phyloP scores from a whole-genome alignment of 2,888 invertebrate genomes.

The Ferdinandea cuprea region DNA sequence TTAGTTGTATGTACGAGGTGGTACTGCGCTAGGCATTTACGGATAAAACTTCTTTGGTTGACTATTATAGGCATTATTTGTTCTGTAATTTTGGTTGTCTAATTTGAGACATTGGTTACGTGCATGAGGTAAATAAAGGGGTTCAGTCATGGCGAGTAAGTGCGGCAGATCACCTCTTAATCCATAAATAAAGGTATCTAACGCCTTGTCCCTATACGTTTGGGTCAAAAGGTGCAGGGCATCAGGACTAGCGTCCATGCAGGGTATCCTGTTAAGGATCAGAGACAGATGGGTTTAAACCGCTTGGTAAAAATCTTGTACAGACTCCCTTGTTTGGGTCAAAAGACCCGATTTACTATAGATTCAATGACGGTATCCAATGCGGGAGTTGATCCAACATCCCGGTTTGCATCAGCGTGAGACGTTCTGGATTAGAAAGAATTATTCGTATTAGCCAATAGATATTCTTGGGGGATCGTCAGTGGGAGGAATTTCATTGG shows the following conservation, averaged over 20 bases:
- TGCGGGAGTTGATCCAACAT: conserved; percentile 14
- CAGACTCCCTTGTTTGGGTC: not conserved
- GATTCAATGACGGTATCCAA: conserved; percentile 10
- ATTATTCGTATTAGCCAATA: not conserved
- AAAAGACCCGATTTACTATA: conserved; percentile 18
- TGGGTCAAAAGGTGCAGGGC: conserved; percentile 42
- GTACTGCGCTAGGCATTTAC: not conserved
- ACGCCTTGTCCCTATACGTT: conserved; percentile 57
- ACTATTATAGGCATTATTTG: too few relatives aligned
- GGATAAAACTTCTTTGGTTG: too few relatives aligned
- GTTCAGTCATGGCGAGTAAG: conserved; percentile 33
- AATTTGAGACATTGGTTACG: conserved; percentile 16
- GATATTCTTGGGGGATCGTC: not conserved
- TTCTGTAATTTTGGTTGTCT: conserved; percentile 9
- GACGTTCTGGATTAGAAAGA: conserved; percentile 13
- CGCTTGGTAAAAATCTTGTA: conserved; percentile 13
- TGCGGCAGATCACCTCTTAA: conserved; percentile 43
- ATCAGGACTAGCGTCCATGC: conserved; percentile 38
- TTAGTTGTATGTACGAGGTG: conserved; percentile 10
- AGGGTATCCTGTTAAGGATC: too few relatives aligned
- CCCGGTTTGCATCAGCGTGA: conserved; percentile 4
- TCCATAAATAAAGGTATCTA: too few relatives aligned
- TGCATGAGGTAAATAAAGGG: not conserved
- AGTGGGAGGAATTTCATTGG: not conserved
- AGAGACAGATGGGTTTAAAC: conserved; percentile 1